phyloP scores from a whole-genome alignment of 2,888 invertebrate genomes.

The Pristionchus arcanus region DNA sequence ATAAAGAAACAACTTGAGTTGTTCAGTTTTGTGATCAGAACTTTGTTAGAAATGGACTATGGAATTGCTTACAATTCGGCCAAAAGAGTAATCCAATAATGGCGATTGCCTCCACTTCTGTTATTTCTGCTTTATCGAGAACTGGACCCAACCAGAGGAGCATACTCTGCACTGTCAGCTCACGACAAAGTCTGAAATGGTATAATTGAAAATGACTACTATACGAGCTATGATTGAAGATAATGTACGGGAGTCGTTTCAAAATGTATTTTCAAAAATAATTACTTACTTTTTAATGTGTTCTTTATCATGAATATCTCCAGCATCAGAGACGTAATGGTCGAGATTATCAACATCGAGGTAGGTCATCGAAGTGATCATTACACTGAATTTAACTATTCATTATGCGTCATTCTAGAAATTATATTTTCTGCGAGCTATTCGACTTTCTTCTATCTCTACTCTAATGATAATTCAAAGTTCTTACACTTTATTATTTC shows the following conservation, averaged over 20 bases:
- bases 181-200: neutral
- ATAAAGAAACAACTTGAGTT: neutral
- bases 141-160: slow-evolving; percentile 32
- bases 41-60: neutral
- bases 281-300: neutral
- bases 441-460: neutral
- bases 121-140: slow-evolving; percentile 45
- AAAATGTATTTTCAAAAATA: neutral
- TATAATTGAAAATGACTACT: neutral
- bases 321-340: slow-evolving; percentile 36
- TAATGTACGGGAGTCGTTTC: no score
- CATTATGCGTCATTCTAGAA: neutral
- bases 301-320: slow-evolving; percentile 17
- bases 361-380: slow-evolving; percentile 38
- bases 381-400: neutral
- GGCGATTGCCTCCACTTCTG: slow-evolving; percentile 23
- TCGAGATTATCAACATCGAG: slow-evolving; percentile 36
- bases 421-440: neutral
- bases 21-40: neutral
- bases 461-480: neutral
- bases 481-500: slow-evolving; percentile 15
- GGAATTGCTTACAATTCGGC: slow-evolving; percentile 16
- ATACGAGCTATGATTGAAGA: neutral
- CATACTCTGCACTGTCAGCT: slow-evolving; percentile 9
- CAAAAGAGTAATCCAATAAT: slow-evolving; percentile 46